These are phyloP conservation scores for Polyommatus icarus DNA, from an alignment of 2,888 invertebrate genomes.

Conservation along the genomic window DNA sequence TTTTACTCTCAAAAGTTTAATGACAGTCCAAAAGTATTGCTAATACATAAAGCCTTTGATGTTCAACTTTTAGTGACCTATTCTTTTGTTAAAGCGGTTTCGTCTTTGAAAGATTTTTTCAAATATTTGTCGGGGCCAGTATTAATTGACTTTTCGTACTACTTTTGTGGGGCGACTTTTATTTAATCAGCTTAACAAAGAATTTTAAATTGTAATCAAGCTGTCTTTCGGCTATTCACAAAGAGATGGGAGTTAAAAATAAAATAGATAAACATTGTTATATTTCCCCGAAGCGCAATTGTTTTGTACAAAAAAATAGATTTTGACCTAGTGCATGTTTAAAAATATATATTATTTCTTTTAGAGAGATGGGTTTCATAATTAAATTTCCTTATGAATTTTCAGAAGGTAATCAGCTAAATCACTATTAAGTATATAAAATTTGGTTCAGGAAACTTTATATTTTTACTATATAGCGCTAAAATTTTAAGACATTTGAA, in stretches of 20 bases:
- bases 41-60: slow-evolving; percentile 3
- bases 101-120: slow-evolving; percentile 22
- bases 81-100: slow-evolving; percentile 25
- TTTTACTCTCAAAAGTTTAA: neutral
- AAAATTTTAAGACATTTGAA: too few species aligned
- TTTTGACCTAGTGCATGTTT: neutral
- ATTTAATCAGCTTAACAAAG: slow-evolving; percentile 27
- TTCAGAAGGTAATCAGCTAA: too few species aligned
- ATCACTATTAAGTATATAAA: too few species aligned
- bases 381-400: too few species aligned
- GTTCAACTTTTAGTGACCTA: slow-evolving; percentile 2
- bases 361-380: too few species aligned
- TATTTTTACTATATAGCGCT: too few species aligned
- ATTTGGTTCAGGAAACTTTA: too few species aligned
- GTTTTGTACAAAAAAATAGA: neutral
- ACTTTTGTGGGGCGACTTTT: slow-evolving; percentile 19
- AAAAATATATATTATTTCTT: too few species aligned
- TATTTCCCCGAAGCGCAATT: neutral
- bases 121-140: slow-evolving; percentile 26
- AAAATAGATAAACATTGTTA: slow-evolving; percentile 18
- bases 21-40: neutral
- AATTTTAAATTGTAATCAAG: slow-evolving; percentile 29
- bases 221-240: slow-evolving; percentile 18
- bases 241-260: slow-evolving; percentile 23
- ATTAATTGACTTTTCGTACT: slow-evolving; percentile 31